phyloP scores from a whole-genome alignment of 2,113 vertebrate genomes.

The Pithys albifrons region DNA sequence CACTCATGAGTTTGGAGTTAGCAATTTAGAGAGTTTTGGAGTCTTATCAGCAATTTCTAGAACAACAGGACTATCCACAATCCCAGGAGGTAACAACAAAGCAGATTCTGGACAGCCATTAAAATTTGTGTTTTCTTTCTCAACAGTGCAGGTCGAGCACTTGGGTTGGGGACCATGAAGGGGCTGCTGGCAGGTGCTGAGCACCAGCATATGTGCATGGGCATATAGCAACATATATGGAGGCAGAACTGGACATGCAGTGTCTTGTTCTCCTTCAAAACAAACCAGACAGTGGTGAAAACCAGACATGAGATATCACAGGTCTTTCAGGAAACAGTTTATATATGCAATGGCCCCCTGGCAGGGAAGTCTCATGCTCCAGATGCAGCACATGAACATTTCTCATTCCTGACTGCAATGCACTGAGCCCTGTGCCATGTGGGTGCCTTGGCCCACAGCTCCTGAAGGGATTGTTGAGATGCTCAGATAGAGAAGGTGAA shows the following conservation, averaged over 20 bases:
- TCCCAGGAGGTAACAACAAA: background rate
- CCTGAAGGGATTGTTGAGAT: background rate
- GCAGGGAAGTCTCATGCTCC: background rate
- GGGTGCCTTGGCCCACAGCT: background rate
- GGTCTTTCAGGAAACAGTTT: background rate
- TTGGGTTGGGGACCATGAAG: background rate
- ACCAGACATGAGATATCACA: background rate
- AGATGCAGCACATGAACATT: background rate
- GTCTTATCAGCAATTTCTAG: background rate
- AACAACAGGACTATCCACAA: background rate
- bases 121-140: background rate
- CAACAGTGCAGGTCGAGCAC: background rate
- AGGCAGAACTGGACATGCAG: background rate
- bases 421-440: background rate
- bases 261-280: background rate
- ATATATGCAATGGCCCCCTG: background rate
- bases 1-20: background rate
- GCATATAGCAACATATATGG: background rate
- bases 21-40: background rate
- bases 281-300: background rate
- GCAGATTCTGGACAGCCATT: fast-evolving
- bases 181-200: background rate
- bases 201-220: background rate
- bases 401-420: background rate
- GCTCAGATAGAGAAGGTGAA: background rate